These are phyloP conservation scores for Tryphoninae sp. DNA, from an alignment of 2,888 invertebrate species.

Conservation along the genomic window DNA sequence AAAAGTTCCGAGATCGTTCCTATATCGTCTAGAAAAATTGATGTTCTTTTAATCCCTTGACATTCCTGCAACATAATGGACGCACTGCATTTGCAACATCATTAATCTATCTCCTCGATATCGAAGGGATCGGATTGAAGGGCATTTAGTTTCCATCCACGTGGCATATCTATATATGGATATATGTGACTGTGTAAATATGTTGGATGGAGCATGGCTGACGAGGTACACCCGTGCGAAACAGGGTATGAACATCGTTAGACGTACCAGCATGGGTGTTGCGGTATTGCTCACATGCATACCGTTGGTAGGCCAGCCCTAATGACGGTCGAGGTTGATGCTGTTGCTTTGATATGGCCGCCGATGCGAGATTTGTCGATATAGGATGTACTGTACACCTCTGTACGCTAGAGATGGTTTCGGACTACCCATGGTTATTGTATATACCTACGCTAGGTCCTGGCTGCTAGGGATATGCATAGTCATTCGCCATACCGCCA, in stretches of 20 bases:
- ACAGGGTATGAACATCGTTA: constrained; percentile 31
- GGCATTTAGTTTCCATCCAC: constrained; percentile 3
- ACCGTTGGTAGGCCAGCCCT: constrained; percentile 10
- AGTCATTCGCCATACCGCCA: constrained; percentile 21
- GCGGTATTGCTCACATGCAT: constrained; percentile 8
- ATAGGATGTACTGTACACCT: no score
- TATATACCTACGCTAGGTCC: neutral
- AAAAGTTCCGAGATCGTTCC: no score
- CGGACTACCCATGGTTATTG: no score
- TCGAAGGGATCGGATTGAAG: neutral
- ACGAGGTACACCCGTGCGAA: constrained; percentile 14
- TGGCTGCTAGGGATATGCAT: constrained; percentile 14
- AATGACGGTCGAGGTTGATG: constrained; percentile 38
- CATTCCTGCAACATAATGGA: no score
- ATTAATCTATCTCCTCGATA: neutral
- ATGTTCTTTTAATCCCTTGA: no score
- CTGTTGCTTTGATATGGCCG: constrained; percentile 42
- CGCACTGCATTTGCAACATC: neutral
- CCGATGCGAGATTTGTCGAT: constrained; percentile 25
- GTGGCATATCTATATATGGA: neutral
- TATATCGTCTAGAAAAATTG: no score
- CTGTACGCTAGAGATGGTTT: no score
- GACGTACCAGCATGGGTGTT: constrained; percentile 23
- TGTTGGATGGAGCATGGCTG: constrained; percentile 42
- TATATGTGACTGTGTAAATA: constrained; percentile 26